A percentile compares a stretch with the other conserved stretches of the same genome.
Conservation (phyloP, 2,113 vertebrate genomes). For the Bos javanicus region DNA sequence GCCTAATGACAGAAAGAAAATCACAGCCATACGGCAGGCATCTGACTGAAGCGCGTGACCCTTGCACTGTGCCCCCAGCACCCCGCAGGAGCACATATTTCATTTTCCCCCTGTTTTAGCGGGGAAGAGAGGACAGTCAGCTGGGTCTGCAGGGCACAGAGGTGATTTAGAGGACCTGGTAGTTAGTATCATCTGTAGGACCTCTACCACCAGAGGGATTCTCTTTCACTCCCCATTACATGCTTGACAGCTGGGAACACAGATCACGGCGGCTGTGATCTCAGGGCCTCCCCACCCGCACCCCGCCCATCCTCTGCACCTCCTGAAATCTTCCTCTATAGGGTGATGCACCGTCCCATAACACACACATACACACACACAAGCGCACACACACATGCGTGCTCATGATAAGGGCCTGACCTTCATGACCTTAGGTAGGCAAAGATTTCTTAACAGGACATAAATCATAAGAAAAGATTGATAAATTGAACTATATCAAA, state of each 20-base stretch:
- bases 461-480: constrained; percentile 25
- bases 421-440: neutral
- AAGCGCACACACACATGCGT: neutral
- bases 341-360: neutral
- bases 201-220: constrained; percentile 63
- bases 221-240: constrained; percentile 73
- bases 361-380: neutral
- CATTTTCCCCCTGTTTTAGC: neutral
- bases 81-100: neutral
- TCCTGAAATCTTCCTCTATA: neutral
- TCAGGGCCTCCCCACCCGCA: neutral
- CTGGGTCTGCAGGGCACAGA: neutral
- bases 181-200: neutral
- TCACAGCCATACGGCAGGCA: neutral
- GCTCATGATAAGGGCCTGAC: neutral
- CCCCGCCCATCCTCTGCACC: neutral
- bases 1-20: neutral
- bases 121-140: neutral
- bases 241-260: constrained; percentile 80
- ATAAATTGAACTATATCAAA: neutral
- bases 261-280: neutral
- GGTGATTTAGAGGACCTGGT: constrained; percentile 60
- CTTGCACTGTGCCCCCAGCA: neutral
- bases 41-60: neutral
- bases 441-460: constrained; percentile 6